A percentile compares a stretch with the other conserved stretches of the same genome.
phyloP scores from a whole-genome alignment of 2,888 invertebrate genomes.

The Harpagoxenus sublaevis region DNA sequence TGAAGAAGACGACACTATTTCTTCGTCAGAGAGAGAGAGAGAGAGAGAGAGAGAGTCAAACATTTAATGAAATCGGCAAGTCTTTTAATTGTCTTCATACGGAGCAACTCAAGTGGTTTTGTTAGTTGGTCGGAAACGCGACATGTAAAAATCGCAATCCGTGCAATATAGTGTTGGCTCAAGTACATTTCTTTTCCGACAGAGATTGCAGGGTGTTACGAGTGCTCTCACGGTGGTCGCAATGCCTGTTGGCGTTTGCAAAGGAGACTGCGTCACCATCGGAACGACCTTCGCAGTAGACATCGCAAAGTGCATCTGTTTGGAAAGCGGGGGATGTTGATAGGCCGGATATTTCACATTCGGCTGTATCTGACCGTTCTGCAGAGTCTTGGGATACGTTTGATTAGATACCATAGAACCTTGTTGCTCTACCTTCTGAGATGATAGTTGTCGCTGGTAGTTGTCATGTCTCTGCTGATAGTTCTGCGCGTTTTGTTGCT shows the following conservation, averaged over 20 bases:
- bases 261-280: constrained; percentile 86
- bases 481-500: constrained; percentile 75
- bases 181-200: constrained; percentile 93
- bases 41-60: neutral
- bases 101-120: constrained; percentile 74
- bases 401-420: constrained; percentile 81
- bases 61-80: neutral
- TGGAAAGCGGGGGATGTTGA: constrained; percentile 89
- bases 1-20: neutral
- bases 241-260: constrained; percentile 63
- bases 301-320: constrained; percentile 90
- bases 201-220: constrained; percentile 92
- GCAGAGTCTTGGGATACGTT: constrained; percentile 82
- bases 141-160: constrained; percentile 97
- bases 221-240: constrained; percentile 86
- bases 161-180: constrained; percentile 94
- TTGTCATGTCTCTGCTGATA: constrained; percentile 73
- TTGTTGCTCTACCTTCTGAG: constrained; percentile 86
- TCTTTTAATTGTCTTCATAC: neutral
- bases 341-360: constrained; percentile 88
- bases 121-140: constrained; percentile 91
- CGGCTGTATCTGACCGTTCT: constrained; percentile 82
- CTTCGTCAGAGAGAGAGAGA: neutral
- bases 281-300: constrained; percentile 91
- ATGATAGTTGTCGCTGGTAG: constrained; percentile 81